phyloP scores from a whole-genome alignment of 2,113 vertebrate species.

The Serranochromis macrocephalus region DNA sequence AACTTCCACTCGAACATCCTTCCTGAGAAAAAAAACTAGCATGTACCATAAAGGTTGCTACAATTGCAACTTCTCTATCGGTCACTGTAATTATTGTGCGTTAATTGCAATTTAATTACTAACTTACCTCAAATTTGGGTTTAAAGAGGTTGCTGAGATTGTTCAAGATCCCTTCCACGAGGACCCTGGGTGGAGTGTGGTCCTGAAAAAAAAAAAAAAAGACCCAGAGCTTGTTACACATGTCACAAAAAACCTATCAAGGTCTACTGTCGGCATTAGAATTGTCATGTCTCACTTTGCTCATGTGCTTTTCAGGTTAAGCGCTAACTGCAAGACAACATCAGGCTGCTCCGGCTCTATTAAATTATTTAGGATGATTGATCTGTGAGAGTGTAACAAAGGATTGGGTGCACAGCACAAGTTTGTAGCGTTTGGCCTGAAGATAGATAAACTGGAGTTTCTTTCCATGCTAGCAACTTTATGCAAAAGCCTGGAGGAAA shows the following conservation, averaged over 20 bases:
- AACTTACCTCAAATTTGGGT: constrained; percentile 75
- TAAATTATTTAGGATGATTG: neutral
- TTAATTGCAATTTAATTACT: neutral
- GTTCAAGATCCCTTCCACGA: constrained; percentile 77
- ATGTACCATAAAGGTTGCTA: neutral
- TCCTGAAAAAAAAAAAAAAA: constrained; percentile 55
- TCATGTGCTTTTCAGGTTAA: neutral
- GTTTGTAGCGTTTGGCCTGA: neutral
- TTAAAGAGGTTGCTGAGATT: constrained; percentile 84
- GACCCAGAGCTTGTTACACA: neutral
- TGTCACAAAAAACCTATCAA: neutral
- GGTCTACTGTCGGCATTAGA: neutral
- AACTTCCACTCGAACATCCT: neutral
- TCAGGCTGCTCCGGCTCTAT: neutral
- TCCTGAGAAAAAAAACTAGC: neutral
- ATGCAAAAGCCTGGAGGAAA: neutral
- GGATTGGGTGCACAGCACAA: neutral
- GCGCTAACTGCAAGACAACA: neutral
- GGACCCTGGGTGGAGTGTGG: constrained; percentile 55
- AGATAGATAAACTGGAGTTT: neutral
- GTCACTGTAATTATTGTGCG: neutral
- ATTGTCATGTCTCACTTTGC: neutral
- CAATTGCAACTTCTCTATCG: neutral
- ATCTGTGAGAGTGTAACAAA: neutral
- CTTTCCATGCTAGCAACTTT: neutral